These are phyloP conservation scores for Melieria omissa DNA, from an alignment of 2,888 invertebrate genomes.

Conservation along the genomic window DNA sequence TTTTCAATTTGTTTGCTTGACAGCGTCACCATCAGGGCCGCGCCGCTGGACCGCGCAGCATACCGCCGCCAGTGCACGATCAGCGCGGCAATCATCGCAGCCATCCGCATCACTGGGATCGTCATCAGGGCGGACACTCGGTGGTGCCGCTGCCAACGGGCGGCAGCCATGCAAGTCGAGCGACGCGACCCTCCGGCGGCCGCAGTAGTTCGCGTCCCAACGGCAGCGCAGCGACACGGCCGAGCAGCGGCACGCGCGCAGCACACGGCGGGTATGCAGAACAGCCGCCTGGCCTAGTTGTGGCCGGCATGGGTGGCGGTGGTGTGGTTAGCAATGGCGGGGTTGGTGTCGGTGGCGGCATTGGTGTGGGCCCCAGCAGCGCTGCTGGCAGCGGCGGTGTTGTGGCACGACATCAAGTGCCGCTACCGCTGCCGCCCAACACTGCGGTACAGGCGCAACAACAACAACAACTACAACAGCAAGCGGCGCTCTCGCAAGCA, in stretches of 20 bases:
- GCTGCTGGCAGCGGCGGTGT: slow-evolving; percentile 51
- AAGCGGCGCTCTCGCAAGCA: slow-evolving; percentile 68
- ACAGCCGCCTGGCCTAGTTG: slow-evolving; percentile 42
- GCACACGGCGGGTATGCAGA: slow-evolving; percentile 59
- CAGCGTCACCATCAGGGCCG: slow-evolving; percentile 67
- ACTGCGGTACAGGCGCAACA: slow-evolving; percentile 49
- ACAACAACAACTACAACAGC: slow-evolving; percentile 48
- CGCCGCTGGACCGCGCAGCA: slow-evolving; percentile 65
- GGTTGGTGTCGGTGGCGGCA: slow-evolving; percentile 44
- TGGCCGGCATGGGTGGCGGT: slow-evolving; percentile 46
- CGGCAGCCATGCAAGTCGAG: slow-evolving; percentile 55
- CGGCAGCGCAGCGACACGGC: slow-evolving; percentile 68
- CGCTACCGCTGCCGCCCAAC: slow-evolving; percentile 58
- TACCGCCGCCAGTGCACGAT: slow-evolving; percentile 69
- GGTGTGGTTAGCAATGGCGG: slow-evolving; percentile 45
- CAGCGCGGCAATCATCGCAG: slow-evolving; percentile 56
- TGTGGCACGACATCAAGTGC: slow-evolving; percentile 60
- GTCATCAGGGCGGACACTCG: slow-evolving; percentile 59
- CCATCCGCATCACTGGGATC: slow-evolving; percentile 63
- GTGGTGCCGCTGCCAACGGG: slow-evolving; percentile 59
- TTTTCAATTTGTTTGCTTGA: background rate
- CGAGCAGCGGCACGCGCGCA: slow-evolving; percentile 45
- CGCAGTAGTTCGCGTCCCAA: slow-evolving; percentile 71
- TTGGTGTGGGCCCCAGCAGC: slow-evolving; percentile 45
- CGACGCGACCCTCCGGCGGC: slow-evolving; percentile 74